phyloP scores from a whole-genome alignment of 2,113 vertebrate species.

The Rhadina sibilatrix region DNA sequence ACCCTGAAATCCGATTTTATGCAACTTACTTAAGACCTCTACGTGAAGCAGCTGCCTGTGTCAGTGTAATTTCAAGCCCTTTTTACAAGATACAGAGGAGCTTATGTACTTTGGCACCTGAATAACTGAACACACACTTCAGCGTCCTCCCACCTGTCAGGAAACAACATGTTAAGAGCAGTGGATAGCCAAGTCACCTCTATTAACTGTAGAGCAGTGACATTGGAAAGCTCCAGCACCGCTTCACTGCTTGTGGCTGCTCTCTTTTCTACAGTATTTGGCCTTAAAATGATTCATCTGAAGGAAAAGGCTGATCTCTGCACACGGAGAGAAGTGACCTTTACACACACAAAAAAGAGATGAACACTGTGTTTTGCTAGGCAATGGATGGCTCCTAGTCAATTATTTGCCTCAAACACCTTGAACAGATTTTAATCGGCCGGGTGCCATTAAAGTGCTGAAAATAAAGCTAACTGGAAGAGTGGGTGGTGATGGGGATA shows the following conservation, averaged over 20 bases:
- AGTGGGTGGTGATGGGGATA: not conserved
- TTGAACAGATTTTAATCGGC: not conserved
- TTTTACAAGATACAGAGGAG: not conserved
- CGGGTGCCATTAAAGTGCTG: not conserved
- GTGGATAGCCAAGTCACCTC: not conserved
- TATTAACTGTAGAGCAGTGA: rapidly evolving
- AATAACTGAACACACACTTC: not conserved
- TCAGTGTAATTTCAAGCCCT: not conserved
- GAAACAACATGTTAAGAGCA: not conserved
- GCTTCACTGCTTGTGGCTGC: not conserved
- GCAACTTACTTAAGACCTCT: not conserved
- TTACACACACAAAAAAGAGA: not conserved
- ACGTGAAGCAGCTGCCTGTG: not conserved
- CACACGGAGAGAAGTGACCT: not conserved
- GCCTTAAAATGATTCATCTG: not conserved
- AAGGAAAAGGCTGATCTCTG: not conserved
- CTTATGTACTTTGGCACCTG: not conserved
- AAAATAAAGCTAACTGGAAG: not conserved
- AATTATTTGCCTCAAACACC: not conserved
- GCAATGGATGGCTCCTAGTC: not conserved
- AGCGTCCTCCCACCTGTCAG: not conserved
- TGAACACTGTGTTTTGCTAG: not conserved
- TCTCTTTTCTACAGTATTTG: not conserved
- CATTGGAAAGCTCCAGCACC: not conserved
- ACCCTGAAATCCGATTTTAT: not conserved